Conservation (phyloP, 1,140 invertebrate species). For the Diprion similis region DNA sequence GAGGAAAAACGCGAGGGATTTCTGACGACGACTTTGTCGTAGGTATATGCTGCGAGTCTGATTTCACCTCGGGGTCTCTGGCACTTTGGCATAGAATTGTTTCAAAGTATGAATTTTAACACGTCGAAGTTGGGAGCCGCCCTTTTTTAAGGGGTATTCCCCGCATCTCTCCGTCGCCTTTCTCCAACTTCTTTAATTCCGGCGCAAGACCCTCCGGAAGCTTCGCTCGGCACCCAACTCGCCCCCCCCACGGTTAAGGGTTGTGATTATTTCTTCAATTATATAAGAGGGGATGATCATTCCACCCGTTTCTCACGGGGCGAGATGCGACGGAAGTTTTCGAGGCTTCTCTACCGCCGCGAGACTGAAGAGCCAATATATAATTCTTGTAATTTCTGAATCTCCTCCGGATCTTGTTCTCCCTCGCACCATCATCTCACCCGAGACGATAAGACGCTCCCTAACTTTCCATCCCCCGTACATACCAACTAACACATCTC, state of each 20-base stretch:
- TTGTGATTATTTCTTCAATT: slow-evolving; percentile 28
- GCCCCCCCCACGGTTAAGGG: slow-evolving; percentile 14
- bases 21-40: neutral
- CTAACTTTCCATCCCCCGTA: neutral
- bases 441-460: neutral
- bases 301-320: slow-evolving; percentile 9
- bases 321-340: slow-evolving; percentile 19
- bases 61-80: neutral
- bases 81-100: slow-evolving; percentile 6
- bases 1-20: too few species aligned
- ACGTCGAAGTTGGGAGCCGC: neutral
- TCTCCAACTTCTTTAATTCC: slow-evolving; percentile 6
- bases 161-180: neutral
- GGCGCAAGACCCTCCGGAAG: neutral
- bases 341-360: slow-evolving; percentile 20
- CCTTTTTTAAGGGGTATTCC: neutral
- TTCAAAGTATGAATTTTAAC: slow-evolving; percentile 9
- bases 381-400: slow-evolving; percentile 6
- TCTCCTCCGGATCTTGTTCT: neutral
- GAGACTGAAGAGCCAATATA: slow-evolving; percentile 18
- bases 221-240: neutral
- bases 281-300: slow-evolving; percentile 28
- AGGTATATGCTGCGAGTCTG: neutral
- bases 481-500: neutral
- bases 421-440: neutral